Percentiles rank a stretch among this genome's conserved stretches.
Conservation (phyloP, 2,888 invertebrate species). For the Spatulosminthurus flaviceps region DNA sequence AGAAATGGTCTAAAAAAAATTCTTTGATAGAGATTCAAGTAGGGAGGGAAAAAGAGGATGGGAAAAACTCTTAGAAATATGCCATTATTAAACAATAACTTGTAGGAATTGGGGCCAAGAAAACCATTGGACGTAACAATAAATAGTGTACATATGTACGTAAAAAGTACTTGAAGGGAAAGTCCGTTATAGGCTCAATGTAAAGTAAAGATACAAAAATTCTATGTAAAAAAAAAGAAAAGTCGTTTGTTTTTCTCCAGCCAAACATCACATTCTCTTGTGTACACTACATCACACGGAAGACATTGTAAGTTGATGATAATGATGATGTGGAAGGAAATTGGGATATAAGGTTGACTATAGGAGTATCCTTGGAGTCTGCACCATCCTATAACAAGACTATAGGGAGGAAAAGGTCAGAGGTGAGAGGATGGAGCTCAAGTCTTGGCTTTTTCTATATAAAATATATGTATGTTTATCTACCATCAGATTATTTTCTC, state of each 20-base stretch:
- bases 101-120: too few relatives aligned
- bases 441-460: neutral
- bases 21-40: too few relatives aligned
- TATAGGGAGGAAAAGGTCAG: neutral
- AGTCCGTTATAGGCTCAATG: too few relatives aligned
- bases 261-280: neutral
- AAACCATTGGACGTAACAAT: too few relatives aligned
- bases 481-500: slow-evolving; percentile 26
- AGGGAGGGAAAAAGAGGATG: too few relatives aligned
- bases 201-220: too few relatives aligned
- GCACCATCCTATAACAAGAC: neutral
- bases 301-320: neutral
- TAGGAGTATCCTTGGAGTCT: neutral
- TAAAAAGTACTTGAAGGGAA: too few relatives aligned
- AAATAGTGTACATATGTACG: too few relatives aligned
- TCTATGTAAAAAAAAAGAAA: neutral
- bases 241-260: neutral
- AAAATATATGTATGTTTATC: slow-evolving; percentile 19
- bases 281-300: neutral
- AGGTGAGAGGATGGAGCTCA: neutral
- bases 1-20: too few relatives aligned
- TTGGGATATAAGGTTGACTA: neutral
- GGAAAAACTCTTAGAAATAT: too few relatives aligned
- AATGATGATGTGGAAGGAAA: neutral
- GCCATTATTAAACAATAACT: too few relatives aligned